Base-by-base conservation (phyloP, 1,140 invertebrate genomes). In the Bombus breviceps region DNA sequence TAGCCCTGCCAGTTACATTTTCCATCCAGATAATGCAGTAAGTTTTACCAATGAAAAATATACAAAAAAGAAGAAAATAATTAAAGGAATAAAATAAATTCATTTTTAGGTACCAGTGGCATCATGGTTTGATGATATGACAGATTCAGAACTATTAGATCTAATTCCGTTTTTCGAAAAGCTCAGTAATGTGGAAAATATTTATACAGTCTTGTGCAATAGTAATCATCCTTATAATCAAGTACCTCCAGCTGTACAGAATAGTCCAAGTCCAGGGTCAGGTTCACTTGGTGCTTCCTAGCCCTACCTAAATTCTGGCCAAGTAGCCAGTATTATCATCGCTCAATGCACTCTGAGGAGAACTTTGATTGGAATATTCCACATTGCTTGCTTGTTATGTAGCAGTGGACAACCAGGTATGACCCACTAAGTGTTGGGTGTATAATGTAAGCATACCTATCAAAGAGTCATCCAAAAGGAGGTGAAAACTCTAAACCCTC, bases 21-120 rank as follows among this genome's bases (percentile, higher is more conserved):
- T 99, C 97, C 99, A 99, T 97, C 99, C 99, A 94, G 98, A 99
- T 95, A 99, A 99, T 96, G 99, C 99, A 94, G 99, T 99, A 96
- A 98, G 98, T 97, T 89, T 71, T 76, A 18, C 10, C 62, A 76
- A n/a, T 62, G 57, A 78, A 8, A 68, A 39, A 77, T 71, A 57
- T 13, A 15, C 43, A 43, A 69, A 1, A 37, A 43, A 0, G 15
- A 53, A 8, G n/a, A 28, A 18, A 28, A 13, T 41, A 43, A 15
- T n/a, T 12, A 2, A 39, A 39, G 43, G 64, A 39, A 68, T 68
- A 79, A 76, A 71, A 68, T 43, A 72, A 39, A 39, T 75, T 78
- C n/a, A 41, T 76, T 93, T 95, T 3, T 94, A 99, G 98, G 98
- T 99, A 95, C 98, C 98, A 94, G 98, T 99, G 83, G 98, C 98